Evolutionary conservation across 2,113 vertebrate genomes (phyloP), one percentile per base, ranked within the genome.

Genomic region (Catagonus wagneri): DNA sequence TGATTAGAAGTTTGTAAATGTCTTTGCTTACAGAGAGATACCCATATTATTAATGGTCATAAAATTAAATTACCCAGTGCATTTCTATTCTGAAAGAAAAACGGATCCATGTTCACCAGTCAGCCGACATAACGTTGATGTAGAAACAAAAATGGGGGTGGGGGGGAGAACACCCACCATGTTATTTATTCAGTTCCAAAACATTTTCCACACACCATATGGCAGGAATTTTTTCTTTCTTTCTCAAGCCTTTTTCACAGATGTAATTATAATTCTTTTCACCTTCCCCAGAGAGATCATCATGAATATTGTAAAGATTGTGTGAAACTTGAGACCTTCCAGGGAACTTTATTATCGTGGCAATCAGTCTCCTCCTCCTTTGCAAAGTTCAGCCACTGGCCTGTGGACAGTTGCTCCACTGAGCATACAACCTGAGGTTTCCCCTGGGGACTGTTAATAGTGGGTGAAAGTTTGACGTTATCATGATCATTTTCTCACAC

Each of bases 181-280:
- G 81, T 60, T 93, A 27, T 34, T 20, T 96, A 87, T 91, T 98
- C 94, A 96, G 71, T 88, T 98, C 96, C 97, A 83, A 95, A 98
- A 97, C 80, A 90, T 91, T 97, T 98, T 97, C 93, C 92, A 96
- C 95, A 93, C 52, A 83, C 84, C 83, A 98, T 96, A 95, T 94
- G 98, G 97, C 36, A 97, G 96, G 80, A 20, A 1, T 84, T 96
- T 98, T 92, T 97, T 90, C 93, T 52, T 22, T 25, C 54, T 19
- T 23, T 58, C 90, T 61, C 60, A 78, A 96, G 87, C 83, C 65
- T 90, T 97, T 98, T 97, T 96, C 93, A 96, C 80, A 97, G 96
- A 98, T 97, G 94, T 97, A 98, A 98, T 98, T 98, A 94, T 91
- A 97, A 97, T 93, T 98, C 79, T 98, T 98, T 98, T 96, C 93